Evolutionary conservation across 2,113 vertebrate genomes (phyloP).

Genomic region (Dasyprocta punctata): DNA sequence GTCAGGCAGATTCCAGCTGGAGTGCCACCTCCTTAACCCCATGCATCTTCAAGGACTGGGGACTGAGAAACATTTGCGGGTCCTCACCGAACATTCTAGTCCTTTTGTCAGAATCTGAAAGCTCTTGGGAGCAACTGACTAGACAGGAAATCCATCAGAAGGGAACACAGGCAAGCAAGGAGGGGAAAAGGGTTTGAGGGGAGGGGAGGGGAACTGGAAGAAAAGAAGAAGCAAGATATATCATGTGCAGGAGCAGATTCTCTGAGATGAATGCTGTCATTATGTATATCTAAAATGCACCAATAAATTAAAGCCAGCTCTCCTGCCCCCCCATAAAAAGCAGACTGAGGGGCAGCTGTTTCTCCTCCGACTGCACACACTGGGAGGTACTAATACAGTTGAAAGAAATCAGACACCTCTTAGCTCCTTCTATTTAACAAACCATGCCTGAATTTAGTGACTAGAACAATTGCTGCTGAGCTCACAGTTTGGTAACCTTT

Average conservation of each 20-base stretch:
- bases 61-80: not conserved
- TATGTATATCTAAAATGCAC: not conserved
- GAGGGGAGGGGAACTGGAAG: not conserved
- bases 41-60: not conserved
- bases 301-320: not conserved
- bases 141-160: not conserved
- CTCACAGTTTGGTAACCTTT: not conserved
- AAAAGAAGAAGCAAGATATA: not conserved
- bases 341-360: not conserved
- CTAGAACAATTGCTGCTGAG: not conserved
- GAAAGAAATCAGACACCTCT: not conserved
- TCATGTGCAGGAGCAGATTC: not conserved
- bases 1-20: not conserved
- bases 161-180: not conserved
- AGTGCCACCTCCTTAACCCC: not conserved
- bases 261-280: not conserved
- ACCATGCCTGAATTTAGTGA: not conserved
- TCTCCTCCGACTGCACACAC: not conserved
- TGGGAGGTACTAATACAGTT: not conserved
- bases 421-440: constrained; percentile 9
- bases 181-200: not conserved
- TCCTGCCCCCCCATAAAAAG: not conserved
- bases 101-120: constrained; percentile 35
- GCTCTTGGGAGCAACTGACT: not conserved
- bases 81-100: not conserved